phyloP scores from a whole-genome alignment of 2,888 invertebrate genomes.

The Shargacucullia verbasci region DNA sequence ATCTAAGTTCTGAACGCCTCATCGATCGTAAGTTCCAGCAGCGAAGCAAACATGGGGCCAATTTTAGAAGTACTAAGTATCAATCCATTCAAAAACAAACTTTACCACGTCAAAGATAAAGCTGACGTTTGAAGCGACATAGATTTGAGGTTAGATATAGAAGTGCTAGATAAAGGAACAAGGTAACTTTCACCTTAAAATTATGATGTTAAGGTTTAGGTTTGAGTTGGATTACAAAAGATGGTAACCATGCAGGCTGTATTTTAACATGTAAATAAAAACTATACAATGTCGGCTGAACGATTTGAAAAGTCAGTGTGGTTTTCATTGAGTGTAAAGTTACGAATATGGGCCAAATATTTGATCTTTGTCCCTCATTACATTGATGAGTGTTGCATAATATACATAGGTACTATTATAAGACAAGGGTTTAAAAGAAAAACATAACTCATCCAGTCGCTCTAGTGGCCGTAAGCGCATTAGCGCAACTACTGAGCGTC shows the following conservation, averaged over 20 bases:
- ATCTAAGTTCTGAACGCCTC: constrained; percentile 22
- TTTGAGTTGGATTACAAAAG: neutral
- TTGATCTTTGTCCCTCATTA: constrained; percentile 27
- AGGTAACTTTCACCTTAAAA: neutral
- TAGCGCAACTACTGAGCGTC: no score
- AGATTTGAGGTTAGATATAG: constrained; percentile 3
- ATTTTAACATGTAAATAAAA: constrained; percentile 26
- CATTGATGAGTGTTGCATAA: constrained; percentile 23
- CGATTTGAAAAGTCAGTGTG: constrained; percentile 27
- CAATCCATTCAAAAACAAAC: constrained; percentile 15
- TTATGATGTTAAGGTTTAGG: neutral
- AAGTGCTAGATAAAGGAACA: neutral
- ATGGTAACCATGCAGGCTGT: neutral
- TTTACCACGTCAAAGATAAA: constrained; percentile 1
- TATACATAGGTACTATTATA: no score
- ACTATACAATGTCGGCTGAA: constrained; percentile 18
- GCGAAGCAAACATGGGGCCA: constrained; percentile 31
- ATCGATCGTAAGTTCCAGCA: constrained; percentile 44
- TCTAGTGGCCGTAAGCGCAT: no score
- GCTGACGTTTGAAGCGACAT: constrained; percentile 8
- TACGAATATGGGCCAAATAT: constrained; percentile 27
- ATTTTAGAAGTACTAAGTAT: constrained; percentile 14
- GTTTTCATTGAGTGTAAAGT: constrained; percentile 11
- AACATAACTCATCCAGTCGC: no score
- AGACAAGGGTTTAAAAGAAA: no score